Evolutionary conservation across 1,140 invertebrate genomes (phyloP), one percentile per base, ranked within the genome.

Genomic region (Drosophila ohnishii): DNA sequence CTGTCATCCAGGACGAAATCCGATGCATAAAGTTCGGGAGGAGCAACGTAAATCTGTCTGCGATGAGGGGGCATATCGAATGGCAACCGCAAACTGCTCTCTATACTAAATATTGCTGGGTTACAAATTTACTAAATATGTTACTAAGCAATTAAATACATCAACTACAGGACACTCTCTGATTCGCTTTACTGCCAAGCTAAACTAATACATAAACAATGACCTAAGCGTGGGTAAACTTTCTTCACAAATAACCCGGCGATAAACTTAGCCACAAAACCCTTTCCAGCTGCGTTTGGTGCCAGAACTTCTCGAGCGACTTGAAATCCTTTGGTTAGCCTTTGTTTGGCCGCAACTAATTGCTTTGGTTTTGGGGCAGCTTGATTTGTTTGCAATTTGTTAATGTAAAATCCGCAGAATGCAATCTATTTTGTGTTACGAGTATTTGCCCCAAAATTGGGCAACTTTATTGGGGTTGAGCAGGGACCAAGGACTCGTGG

Each of bases 301-400:
- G 51, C 11, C 42, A 35, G 62, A 55, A 76, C 51, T 58, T 70
- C 47, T 48, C 45, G 37, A 53, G n/a, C 59, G 61, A 42, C 37
- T 48, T 66, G 50, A 14, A 66, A 50, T 72, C 34, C 56, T 44
- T 6, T 19, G 67, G 67, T 42, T 53, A 72, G 58, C 70, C 66
- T 34, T 34, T 37, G 47, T 65, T 53, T 53, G 37, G 72, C 59
- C 70, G 48, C 61, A 60, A 80, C 60, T 79, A 77, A 66, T 70
- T 75, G 75, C 72, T 50, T 47, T 74, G 71, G 45, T 63, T 74
- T 60, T 64, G 32, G 30, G 40, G 50, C 47, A 47, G 64, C 62
- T 53, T 59, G 50, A 80, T 76, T 71, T 50, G 64, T 69, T 58
- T 61, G 64, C 69, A 66, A 80, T 86, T 86, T 78, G 71, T 69